Evolutionary conservation across 2,797 vertebrate species (phyloP).

Genomic region (Rhinophrynus dorsalis): DNA sequence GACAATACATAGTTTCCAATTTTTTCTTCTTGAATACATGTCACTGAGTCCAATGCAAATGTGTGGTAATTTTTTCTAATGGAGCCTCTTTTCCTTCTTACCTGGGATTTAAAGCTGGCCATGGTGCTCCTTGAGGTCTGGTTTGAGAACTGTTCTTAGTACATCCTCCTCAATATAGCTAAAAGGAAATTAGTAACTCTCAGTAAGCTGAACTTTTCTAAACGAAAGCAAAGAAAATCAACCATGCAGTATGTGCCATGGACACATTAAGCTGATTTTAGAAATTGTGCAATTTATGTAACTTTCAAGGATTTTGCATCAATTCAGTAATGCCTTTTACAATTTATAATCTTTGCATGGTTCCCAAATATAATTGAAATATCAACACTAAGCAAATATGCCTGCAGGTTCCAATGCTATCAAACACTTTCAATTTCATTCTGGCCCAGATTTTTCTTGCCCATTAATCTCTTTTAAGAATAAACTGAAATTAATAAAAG

Average conservation of each 20-base stretch:
- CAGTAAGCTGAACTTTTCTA: constrained; percentile 44
- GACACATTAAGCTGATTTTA: constrained; percentile 44
- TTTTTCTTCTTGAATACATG: too few relatives aligned
- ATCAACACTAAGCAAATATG: constrained; percentile 52
- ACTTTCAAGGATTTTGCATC: constrained; percentile 53
- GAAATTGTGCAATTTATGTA: constrained; percentile 42
- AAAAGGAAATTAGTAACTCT: neutral
- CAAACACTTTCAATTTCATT: constrained; percentile 48
- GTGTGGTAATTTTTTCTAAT: too few relatives aligned
- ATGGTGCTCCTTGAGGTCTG: too few relatives aligned
- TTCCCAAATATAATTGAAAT: constrained; percentile 56
- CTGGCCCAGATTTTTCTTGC: constrained; percentile 41
- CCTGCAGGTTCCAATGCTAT: constrained; percentile 47
- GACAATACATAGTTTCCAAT: too few relatives aligned
- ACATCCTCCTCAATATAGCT: too few relatives aligned
- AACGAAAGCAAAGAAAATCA: constrained; percentile 47
- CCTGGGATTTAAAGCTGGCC: too few relatives aligned
- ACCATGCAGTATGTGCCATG: constrained; percentile 42
- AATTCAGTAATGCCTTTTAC: constrained; percentile 51
- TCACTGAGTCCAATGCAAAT: too few relatives aligned
- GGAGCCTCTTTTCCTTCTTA: too few relatives aligned
- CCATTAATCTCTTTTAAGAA: constrained; percentile 45
- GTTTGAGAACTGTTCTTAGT: too few relatives aligned
- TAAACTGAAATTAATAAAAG: constrained; percentile 48
- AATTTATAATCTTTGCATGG: constrained; percentile 52